Evolutionary conservation across 2,888 invertebrate species (phyloP), one percentile per base, ranked within the genome.

Genomic region (Xylocampa areola): DNA sequence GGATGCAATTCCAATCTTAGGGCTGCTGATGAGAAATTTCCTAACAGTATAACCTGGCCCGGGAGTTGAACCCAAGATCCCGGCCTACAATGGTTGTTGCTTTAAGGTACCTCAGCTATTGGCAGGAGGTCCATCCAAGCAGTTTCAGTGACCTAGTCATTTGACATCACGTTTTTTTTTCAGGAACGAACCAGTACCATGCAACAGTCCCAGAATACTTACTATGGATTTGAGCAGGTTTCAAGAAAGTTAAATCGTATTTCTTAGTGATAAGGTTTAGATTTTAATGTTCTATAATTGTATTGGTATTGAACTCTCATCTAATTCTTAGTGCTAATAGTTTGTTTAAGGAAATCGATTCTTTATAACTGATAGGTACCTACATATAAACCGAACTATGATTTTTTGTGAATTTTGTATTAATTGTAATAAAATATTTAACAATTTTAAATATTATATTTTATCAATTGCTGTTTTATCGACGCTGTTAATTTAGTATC

Each of bases 121-220:
- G n/a, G n/a, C n/a, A n/a, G n/a, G n/a, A n/a, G n/a, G n/a, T n/a
- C n/a, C n/a, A n/a, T n/a, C n/a, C n/a, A n/a, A n/a, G n/a, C n/a
- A n/a, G n/a, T n/a, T n/a, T n/a, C n/a, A n/a, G n/a, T n/a, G n/a
- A n/a, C n/a, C n/a, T n/a, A n/a, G n/a, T n/a, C n/a, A n/a, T n/a
- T n/a, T n/a, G n/a, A n/a, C n/a, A n/a, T n/a, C n/a, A n/a, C n/a
- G n/a, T n/a, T n/a, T n/a, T n/a, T n/a, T n/a, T n/a, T n/a, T n/a
- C 89, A 97, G 97, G 50, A 97, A 97, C 79, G 94, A 95, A 44
- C 94, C 96, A 43, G 84, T 95, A 1, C 92, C 93, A 21, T 97
- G 97, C 76, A 87, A 94, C 43, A 94, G 95, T 68, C 84, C 87
- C 4, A 79, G 73, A 4, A 95, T 97, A 73, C 96, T 96, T 0